Conservation (phyloP, 2,797 vertebrate genomes). For the Cossypha heuglini region DNA sequence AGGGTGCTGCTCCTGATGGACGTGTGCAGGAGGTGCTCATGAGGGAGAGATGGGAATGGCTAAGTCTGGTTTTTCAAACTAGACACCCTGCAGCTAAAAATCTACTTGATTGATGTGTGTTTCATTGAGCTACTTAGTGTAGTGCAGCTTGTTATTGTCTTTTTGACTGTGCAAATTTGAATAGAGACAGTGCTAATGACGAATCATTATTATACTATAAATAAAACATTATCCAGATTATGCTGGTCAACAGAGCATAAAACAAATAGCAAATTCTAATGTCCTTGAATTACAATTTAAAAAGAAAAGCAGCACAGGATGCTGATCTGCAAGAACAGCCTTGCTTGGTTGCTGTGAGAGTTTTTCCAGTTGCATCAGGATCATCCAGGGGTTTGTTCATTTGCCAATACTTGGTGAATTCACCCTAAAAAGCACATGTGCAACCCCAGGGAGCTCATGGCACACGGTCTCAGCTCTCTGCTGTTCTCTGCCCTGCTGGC, state of each 20-base stretch:
- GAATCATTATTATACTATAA: constrained; percentile 52
- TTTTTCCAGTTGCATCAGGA: background rate
- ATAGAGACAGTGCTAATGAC: constrained; percentile 21
- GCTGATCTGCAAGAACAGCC: background rate
- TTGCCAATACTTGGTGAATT: background rate
- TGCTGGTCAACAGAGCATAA: constrained; percentile 36
- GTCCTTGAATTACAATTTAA: constrained; percentile 20
- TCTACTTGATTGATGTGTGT: background rate
- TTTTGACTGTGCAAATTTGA: constrained; percentile 16
- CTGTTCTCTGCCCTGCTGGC: background rate
- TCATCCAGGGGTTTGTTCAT: background rate
- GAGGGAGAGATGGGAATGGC: background rate
- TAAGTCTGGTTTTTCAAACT: background rate
- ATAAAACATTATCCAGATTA: constrained; percentile 64
- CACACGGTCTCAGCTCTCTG: fast-evolving
- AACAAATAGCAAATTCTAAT: constrained; percentile 23
- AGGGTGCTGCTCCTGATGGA: background rate
- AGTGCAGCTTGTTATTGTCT: background rate
- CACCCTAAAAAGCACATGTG: background rate
- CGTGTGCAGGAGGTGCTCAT: fast-evolving
- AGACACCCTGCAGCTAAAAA: background rate
- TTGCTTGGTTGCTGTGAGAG: background rate
- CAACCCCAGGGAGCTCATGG: background rate
- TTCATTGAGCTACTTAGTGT: constrained; percentile 2
- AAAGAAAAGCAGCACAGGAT: background rate